These are phyloP conservation scores for Scartelaos histophorus DNA, from an alignment of 2,113 vertebrate genomes.

Conservation along the genomic window DNA sequence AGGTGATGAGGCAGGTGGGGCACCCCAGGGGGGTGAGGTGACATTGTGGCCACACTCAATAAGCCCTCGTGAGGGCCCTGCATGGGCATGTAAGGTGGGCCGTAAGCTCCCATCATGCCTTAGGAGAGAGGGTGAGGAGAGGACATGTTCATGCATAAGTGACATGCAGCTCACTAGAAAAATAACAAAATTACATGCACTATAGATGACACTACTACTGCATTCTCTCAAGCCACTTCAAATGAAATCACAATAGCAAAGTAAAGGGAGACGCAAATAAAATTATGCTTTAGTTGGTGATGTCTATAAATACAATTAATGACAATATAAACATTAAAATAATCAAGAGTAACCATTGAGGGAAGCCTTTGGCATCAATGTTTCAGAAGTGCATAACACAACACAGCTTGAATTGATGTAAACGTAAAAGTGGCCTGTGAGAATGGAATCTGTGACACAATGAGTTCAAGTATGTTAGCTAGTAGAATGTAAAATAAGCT, in stretches of 20 bases:
- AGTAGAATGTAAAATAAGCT: slow-evolving; percentile 40
- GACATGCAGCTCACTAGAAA: slow-evolving; percentile 85
- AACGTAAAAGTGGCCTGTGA: slow-evolving; percentile 38
- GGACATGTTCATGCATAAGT: slow-evolving; percentile 97
- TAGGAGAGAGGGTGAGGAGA: slow-evolving; percentile 78
- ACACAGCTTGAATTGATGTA: neutral
- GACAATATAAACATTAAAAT: neutral
- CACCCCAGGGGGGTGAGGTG: slow-evolving; percentile 93
- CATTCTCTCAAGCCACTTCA: slow-evolving; percentile 54
- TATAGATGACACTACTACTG: slow-evolving; percentile 66
- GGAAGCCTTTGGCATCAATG: neutral
- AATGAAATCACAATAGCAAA: neutral
- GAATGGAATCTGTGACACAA: slow-evolving; percentile 45
- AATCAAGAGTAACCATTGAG: neutral
- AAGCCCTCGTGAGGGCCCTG: slow-evolving; percentile 98
- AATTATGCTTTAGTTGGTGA: neutral
- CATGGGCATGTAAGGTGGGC: slow-evolving; percentile 95
- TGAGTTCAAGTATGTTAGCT: slow-evolving; percentile 74
- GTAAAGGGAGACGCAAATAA: neutral
- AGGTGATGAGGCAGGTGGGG: slow-evolving; percentile 88
- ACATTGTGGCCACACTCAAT: slow-evolving; percentile 98
- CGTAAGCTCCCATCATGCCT: slow-evolving; percentile 99
- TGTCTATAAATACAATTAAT: neutral
- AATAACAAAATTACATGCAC: slow-evolving; percentile 85
- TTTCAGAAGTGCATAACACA: neutral